Evolutionary conservation across 1,140 invertebrate species (phyloP), one percentile per base, ranked within the genome.

Genomic region (Ctenoplectra terminalis): DNA sequence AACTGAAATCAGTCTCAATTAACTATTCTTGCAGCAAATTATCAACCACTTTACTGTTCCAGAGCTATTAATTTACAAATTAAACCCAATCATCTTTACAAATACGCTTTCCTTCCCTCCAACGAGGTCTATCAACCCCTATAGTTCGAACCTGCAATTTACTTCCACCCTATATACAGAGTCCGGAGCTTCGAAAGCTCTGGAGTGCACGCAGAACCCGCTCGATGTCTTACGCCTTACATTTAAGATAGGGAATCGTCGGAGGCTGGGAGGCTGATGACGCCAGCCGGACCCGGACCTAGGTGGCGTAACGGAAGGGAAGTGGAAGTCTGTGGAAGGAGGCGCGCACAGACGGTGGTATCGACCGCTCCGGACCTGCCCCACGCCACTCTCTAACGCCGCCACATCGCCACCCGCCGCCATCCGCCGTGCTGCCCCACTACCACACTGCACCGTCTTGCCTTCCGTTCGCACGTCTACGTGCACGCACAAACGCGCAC

Each of bases 301-400:
- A 89, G 91, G 89, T 90, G 87, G 89, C 83, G 90, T 88, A 87
- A 87, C 90, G 83, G 90, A 91, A 90, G 88, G 87, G 87, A 91
- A 90, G 87, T 88, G 79, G 90, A 90, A 87, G 87, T 87, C 87
- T 79, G 89, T 80, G 84, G 85, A 84, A 84, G 83, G 88, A 88
- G 89, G 89, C 82, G 85, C 84, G 88, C 90, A 91, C 90, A 92
- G 92, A 93, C 92, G 91, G 89, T 86, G 88, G 88, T 93, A 93
- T 93, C 92, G 92, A 93, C 92, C 92, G 81, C 75, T 87, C 87
- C 92, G 91, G 91, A 92, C 92, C 91, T 92, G 88, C 91, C 92
- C 88, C 90, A 91, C 92, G 90, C 90, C 90, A 88, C 82, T 86
- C 88, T 88, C 91, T 87, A 83, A 89, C 88, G 81, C 85, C 85